Percentiles rank a stretch among this genome's conserved stretches.
These are phyloP conservation scores for Thaumatotibia leucotreta DNA, from an alignment of 1,140 invertebrate genomes.

Conservation along the genomic window DNA sequence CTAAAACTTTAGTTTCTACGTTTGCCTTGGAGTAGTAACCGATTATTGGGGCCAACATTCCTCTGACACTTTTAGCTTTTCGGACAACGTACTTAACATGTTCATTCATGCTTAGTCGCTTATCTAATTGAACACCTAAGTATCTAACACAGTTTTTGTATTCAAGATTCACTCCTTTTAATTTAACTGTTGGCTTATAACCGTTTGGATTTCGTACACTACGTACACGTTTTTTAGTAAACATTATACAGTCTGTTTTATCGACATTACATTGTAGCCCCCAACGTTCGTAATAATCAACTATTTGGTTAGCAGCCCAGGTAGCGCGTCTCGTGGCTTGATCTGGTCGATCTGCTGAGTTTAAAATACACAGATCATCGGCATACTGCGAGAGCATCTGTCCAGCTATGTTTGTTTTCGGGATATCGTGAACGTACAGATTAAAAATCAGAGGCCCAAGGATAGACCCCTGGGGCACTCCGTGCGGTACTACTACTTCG, in stretches of 20 bases:
- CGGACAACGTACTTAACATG: not conserved
- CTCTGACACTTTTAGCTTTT: not conserved
- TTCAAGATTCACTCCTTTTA: not conserved
- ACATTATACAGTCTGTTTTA: not conserved
- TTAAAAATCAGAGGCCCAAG: slow-evolving; percentile 14
- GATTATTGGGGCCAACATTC: not conserved
- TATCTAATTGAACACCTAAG: not conserved
- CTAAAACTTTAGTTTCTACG: not conserved
- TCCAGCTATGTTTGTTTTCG: not conserved
- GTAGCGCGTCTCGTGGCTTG: not conserved
- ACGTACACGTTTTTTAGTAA: not conserved
- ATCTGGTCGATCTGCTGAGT: not conserved
- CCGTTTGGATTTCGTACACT: not conserved
- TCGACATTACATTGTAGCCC: not conserved
- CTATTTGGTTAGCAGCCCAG: slow-evolving; percentile 6
- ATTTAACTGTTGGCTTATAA: not conserved
- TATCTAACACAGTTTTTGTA: not conserved
- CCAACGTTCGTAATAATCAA: not conserved
- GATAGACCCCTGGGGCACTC: slow-evolving; percentile 15
- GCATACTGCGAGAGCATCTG: slow-evolving; percentile 15
- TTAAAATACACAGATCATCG: slow-evolving; percentile 16
- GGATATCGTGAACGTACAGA: slow-evolving; percentile 8
- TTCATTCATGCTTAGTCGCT: not conserved
- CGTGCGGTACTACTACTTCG: slow-evolving; percentile 1
- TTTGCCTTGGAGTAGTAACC: not conserved